These are phyloP conservation scores for Drosophila nigritarsus DNA, from an alignment of 2,888 invertebrate genomes.

Conservation along the genomic window DNA sequence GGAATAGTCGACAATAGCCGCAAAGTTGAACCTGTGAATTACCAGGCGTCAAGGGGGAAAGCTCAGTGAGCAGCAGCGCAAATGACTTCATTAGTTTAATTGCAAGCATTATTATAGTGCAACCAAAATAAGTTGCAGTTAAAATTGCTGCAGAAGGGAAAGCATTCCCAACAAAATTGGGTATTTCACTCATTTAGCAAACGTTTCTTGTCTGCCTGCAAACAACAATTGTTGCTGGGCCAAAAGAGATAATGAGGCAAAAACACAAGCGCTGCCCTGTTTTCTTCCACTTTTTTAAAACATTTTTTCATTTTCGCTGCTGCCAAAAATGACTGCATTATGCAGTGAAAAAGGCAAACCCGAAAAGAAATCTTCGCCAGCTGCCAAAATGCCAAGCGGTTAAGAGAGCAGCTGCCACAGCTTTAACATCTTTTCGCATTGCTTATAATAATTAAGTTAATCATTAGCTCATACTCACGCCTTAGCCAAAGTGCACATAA, in stretches of 20 bases:
- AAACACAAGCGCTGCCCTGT: slow-evolving; percentile 34
- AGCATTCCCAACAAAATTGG: background rate
- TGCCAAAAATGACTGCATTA: slow-evolving; percentile 72
- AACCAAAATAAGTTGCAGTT: slow-evolving; percentile 50
- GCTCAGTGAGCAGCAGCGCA: slow-evolving; percentile 30
- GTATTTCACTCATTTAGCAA: slow-evolving; percentile 59
- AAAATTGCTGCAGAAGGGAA: background rate
- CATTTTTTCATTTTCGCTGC: slow-evolving; percentile 21
- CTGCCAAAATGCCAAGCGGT: slow-evolving; percentile 67
- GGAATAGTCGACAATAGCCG: slow-evolving; percentile 7
- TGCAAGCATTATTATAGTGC: slow-evolving; percentile 70
- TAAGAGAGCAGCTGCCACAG: slow-evolving; percentile 32
- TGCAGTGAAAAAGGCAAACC: slow-evolving; percentile 36
- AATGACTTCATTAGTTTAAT: slow-evolving; percentile 81
- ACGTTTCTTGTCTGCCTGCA: slow-evolving; percentile 30
- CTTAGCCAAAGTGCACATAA: background rate
- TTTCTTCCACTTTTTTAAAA: slow-evolving; percentile 11
- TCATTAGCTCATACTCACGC: slow-evolving; percentile 7
- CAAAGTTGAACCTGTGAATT: slow-evolving; percentile 8
- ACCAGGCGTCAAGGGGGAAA: background rate
- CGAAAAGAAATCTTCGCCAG: slow-evolving; percentile 61
- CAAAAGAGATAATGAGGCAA: slow-evolving; percentile 53
- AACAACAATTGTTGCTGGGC: slow-evolving; percentile 56
- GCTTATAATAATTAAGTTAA: slow-evolving; percentile 36
- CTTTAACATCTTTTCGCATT: slow-evolving; percentile 27